These are phyloP conservation scores for Zaprionus vittiger DNA, from an alignment of 1,140 invertebrate species.

Conservation along the genomic window DNA sequence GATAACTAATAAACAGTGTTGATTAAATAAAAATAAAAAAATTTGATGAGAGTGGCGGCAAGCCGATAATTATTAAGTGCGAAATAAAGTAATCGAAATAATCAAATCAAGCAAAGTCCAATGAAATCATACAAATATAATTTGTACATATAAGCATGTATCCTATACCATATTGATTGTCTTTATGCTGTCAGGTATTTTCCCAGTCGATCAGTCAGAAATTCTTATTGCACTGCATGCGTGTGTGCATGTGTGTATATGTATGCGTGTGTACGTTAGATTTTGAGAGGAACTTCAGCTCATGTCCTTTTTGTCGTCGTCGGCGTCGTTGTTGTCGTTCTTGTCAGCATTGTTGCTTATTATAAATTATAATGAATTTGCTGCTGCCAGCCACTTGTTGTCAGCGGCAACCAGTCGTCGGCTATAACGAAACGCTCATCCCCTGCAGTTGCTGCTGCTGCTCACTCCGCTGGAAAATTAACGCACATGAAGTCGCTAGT, in stretches of 20 bases:
- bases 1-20: no score
- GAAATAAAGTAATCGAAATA: no score
- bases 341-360: conserved; percentile 78
- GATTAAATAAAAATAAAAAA: no score
- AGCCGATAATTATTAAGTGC: no score
- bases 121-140: no score
- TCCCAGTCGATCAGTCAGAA: background rate
- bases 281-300: conserved; percentile 52
- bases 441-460: conserved; percentile 41
- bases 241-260: background rate
- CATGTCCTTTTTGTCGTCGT: conserved; percentile 51
- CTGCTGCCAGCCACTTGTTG: conserved; percentile 77
- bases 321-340: conserved; percentile 59
- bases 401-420: conserved; percentile 65
- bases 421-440: conserved; percentile 24
- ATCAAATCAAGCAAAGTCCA: no score
- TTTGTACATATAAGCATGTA: no score
- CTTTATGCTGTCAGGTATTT: background rate
- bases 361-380: conserved; percentile 83
- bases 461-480: conserved; percentile 78
- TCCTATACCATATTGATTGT: background rate
- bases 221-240: conserved; percentile 8
- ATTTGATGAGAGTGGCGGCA: no score
- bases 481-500: conserved; percentile 61
- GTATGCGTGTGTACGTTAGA: conserved; percentile 10